A percentile compares a stretch with the other conserved stretches of the same genome.
phyloP scores from a whole-genome alignment of 2,113 vertebrate species.

The Mirza zaza region DNA sequence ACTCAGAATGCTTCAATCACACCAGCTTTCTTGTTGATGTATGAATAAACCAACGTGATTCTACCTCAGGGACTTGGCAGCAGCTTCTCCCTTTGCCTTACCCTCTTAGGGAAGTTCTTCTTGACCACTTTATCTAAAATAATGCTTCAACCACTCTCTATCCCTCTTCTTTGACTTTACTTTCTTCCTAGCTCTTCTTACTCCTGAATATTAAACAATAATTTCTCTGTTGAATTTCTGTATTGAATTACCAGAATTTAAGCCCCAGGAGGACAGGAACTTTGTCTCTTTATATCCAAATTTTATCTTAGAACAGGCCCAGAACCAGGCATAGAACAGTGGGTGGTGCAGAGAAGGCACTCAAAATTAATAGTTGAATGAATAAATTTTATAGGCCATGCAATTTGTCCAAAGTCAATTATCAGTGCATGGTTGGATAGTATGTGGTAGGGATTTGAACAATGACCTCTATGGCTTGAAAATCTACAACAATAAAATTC shows the following conservation, averaged over 20 bases:
- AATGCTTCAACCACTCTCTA: neutral
- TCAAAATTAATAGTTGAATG: neutral
- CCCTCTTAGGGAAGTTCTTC: too few relatives aligned
- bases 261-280: neutral
- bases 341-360: neutral
- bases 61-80: neutral
- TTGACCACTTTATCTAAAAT: neutral
- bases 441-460: neutral
- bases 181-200: neutral
- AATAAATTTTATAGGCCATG: neutral
- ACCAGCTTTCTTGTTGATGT: neutral
- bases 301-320: neutral
- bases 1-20: neutral
- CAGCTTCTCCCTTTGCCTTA: neutral
- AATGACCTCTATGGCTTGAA: neutral
- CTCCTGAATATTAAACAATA: neutral
- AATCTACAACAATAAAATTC: neutral
- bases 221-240: neutral
- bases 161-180: neutral
- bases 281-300: neutral
- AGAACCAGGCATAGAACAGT: neutral
- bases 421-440: neutral
- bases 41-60: neutral
- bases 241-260: neutral
- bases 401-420: neutral